Evolutionary conservation across 2,888 invertebrate genomes (phyloP).

Genomic region (Rhopalosiphum nymphaeae): DNA sequence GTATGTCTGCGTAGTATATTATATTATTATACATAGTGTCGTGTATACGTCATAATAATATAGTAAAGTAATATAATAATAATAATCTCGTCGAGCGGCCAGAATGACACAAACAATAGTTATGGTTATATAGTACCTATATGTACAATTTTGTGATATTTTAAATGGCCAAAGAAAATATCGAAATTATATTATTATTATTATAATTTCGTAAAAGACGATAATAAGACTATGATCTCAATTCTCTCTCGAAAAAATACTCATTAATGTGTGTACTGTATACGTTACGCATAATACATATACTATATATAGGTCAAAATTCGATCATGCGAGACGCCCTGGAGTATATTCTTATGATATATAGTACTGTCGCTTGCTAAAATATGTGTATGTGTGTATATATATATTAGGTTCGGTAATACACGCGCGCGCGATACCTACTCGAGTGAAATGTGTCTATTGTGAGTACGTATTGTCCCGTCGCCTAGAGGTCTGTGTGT

Average conservation of each 20-base stretch:
- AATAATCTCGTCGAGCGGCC: neutral
- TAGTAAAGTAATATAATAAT: neutral
- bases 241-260: neutral
- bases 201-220: neutral
- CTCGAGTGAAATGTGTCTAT: constrained; percentile 33
- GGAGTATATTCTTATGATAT: neutral
- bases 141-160: neutral
- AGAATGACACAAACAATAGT: neutral
- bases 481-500: constrained; percentile 32
- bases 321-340: neutral
- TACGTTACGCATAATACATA: too few species aligned
- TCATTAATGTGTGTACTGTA: neutral
- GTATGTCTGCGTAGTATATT: neutral
- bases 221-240: neutral
- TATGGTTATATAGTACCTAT: neutral
- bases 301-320: constrained; percentile 5
- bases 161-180: neutral
- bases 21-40: neutral
- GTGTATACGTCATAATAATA: neutral
- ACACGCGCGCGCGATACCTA: neutral
- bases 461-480: constrained; percentile 26
- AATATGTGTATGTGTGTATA: neutral
- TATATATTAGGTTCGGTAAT: neutral
- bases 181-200: neutral
- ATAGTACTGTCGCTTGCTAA: neutral